Evolutionary conservation across 2,113 vertebrate genomes (phyloP).

Genomic region (Dascyllus trimaculatus): DNA sequence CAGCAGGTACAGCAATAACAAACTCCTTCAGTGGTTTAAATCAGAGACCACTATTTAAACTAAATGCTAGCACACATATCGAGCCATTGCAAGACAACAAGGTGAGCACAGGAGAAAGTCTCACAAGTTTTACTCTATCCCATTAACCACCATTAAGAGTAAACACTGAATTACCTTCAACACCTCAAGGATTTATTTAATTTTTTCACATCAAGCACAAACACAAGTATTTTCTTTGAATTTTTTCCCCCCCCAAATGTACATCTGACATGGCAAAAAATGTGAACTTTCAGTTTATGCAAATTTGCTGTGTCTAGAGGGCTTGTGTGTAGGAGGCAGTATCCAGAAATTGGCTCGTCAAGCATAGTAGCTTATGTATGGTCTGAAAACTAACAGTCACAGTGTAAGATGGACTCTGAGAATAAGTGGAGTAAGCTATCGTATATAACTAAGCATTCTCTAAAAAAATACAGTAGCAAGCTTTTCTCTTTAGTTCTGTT

Average conservation of each 20-base stretch:
- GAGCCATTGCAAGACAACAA: conserved; percentile 79
- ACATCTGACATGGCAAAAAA: conserved; percentile 78
- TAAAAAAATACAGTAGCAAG: conserved; percentile 81
- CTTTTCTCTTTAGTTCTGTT: conserved; percentile 59
- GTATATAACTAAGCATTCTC: conserved; percentile 64
- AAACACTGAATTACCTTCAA: conserved; percentile 75
- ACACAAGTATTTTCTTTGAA: conserved; percentile 73
- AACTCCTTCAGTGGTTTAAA: conserved; percentile 69
- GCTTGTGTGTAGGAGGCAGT: conserved; percentile 65
- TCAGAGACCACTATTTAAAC: conserved; percentile 71
- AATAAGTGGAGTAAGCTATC: conserved; percentile 58
- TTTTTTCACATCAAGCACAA: conserved; percentile 81
- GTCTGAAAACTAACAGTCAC: conserved; percentile 69
- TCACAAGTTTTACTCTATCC: conserved; percentile 72
- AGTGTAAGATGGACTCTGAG: conserved; percentile 56
- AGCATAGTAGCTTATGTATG: conserved; percentile 74
- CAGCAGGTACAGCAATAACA: conserved; percentile 75
- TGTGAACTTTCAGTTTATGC: conserved; percentile 67
- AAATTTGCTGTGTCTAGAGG: conserved; percentile 64
- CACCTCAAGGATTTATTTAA: conserved; percentile 60
- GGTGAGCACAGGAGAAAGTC: conserved; percentile 78
- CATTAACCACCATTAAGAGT: conserved; percentile 67
- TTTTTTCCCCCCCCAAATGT: conserved; percentile 9
- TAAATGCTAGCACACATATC: conserved; percentile 79
- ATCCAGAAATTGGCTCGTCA: conserved; percentile 65